Base-by-base conservation (phyloP, 1,140 invertebrate species). In the Doryteuthis pealeii region DNA sequence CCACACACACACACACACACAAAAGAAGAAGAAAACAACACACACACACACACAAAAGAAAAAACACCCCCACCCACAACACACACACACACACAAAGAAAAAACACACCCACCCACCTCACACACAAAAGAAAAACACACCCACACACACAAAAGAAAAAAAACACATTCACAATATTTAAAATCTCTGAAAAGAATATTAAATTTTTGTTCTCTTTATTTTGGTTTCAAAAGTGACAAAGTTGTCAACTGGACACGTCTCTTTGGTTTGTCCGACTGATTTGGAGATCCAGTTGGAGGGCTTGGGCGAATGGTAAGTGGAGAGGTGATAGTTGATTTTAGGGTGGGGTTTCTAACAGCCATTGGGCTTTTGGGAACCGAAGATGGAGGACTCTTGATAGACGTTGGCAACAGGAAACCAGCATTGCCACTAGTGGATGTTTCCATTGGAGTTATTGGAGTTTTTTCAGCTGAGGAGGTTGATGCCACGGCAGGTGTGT, bases 211-310 rank as follows among this genome's bases (percentile, higher is more conserved):
- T 40, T 40, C 10, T 40, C 4, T 40, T 40, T 68, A 68, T 30
- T 68, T 68, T 30, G 66, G 66, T 30, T 68, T 68, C 66, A 68
- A 30, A 3, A 68, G 66, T 30, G 66, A 68, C 30, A 68, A 33
- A 30, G 66, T 68, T 30, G 66, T 68, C 5, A 68, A 68, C 66
- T 31, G 66, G 66, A 68, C 30, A 1, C 66, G 66, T 0, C 66
- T 6, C 0, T 33, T 31, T 6, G 28, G 66, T 10, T 33, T 33
- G 15, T 68, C 66, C 8, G 31, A 22, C 22, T 31, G 66, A 18
- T 68, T 68, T 30, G 32, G 30, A 30, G 30, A 32, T 26, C n/a
- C 32, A 32, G 31, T 28, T 26, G 18, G 31, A 15, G 18, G 18
- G 5, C 5, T 22, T 28, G 26, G 54, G 10, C 18, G 18, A 62